Percentiles rank a stretch among this genome's conserved stretches.
These are phyloP conservation scores for Andricus quercusramuli DNA, from an alignment of 2,888 invertebrate genomes.

Conservation along the genomic window DNA sequence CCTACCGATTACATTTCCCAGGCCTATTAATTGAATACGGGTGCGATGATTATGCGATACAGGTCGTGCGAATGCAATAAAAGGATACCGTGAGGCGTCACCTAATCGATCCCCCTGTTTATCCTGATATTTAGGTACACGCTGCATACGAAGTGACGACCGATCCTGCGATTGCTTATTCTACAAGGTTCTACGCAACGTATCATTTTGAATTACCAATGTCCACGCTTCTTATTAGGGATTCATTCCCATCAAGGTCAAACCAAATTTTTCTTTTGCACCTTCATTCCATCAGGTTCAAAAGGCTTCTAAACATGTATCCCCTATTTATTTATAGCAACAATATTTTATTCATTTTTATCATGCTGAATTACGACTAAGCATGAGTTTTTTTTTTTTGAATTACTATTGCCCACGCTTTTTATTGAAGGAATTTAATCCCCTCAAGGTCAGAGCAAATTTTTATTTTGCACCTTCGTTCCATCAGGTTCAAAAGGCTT, in stretches of 20 bases:
- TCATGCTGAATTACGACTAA: too few relatives aligned
- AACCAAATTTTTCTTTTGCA: constrained; percentile 7
- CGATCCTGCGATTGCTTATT: constrained; percentile 22
- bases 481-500: background rate
- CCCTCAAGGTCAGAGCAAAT: constrained; percentile 4
- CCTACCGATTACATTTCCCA: constrained; percentile 63
- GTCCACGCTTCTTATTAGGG: constrained; percentile 28
- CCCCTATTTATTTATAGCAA: background rate
- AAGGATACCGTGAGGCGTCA: constrained; percentile 16
- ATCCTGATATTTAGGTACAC: constrained; percentile 12
- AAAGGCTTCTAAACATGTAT: background rate
- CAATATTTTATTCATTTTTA: too few relatives aligned
- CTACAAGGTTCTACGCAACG: background rate
- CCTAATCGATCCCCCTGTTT: constrained; percentile 13
- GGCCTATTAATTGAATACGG: constrained; percentile 72
- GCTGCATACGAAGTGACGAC: constrained; percentile 6
- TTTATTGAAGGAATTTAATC: background rate
- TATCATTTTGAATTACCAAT: constrained; percentile 36
- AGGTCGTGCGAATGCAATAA: constrained; percentile 33
- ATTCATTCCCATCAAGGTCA: constrained; percentile 32
- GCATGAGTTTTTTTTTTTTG: too few relatives aligned
- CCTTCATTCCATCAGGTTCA: constrained; percentile 14
- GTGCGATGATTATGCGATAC: constrained; percentile 52
- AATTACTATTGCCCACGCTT: too few relatives aligned
- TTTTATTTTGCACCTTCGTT: constrained; percentile 14